A percentile compares a stretch with the other conserved stretches of the same genome.
These are phyloP conservation scores for Lates calcarifer DNA, from an alignment of 2,113 vertebrate genomes.

Conservation along the genomic window DNA sequence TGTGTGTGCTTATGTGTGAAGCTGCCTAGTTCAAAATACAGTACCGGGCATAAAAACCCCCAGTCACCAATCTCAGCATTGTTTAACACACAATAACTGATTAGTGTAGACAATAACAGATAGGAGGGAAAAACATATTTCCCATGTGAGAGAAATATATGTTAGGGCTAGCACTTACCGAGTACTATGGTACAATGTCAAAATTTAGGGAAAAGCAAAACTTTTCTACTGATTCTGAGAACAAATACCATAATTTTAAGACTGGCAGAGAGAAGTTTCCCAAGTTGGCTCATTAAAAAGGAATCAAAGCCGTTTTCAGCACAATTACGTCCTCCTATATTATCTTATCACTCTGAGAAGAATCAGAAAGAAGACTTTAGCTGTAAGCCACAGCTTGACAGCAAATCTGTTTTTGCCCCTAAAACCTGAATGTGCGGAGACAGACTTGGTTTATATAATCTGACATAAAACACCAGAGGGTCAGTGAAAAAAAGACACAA, in stretches of 20 bases:
- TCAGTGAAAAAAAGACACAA: constrained; percentile 52
- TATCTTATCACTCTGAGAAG: constrained; percentile 46
- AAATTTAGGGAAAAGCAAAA: constrained; percentile 42
- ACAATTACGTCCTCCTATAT: constrained; percentile 33
- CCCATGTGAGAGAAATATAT: constrained; percentile 5
- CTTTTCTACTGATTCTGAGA: constrained; percentile 38
- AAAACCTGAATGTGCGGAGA: constrained; percentile 46
- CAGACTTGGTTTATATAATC: constrained; percentile 28
- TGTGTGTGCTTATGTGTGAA: constrained; percentile 65
- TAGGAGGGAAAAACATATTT: constrained; percentile 14
- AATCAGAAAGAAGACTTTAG: constrained; percentile 40
- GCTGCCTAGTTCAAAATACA: constrained; percentile 64
- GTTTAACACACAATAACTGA: constrained; percentile 33
- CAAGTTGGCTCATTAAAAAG: constrained; percentile 63
- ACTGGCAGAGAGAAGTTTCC: constrained; percentile 49
- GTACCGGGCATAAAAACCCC: constrained; percentile 36
- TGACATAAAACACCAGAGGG: constrained; percentile 47
- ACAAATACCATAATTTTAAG: constrained; percentile 48
- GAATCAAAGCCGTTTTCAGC: constrained; percentile 61
- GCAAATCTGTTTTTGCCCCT: constrained; percentile 33
- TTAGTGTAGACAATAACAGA: constrained; percentile 37
- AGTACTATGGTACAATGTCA: constrained; percentile 41
- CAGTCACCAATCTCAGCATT: constrained; percentile 46
- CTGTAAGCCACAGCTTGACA: constrained; percentile 45
- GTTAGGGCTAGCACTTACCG: constrained; percentile 12